Conservation (phyloP, 2,113 vertebrate genomes). For the Oncorhynchus nerka region DNA sequence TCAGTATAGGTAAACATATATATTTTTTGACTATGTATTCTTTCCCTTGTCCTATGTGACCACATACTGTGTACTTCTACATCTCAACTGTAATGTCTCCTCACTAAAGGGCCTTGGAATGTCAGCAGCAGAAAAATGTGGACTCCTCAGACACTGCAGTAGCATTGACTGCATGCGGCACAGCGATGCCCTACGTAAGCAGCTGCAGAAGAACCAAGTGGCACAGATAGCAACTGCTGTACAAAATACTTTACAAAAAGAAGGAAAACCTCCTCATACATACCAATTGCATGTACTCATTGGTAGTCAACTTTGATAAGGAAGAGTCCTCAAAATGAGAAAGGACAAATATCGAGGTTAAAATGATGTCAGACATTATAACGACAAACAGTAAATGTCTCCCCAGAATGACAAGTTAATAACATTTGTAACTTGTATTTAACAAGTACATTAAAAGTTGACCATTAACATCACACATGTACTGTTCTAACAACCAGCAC, state of each 20-base stretch:
- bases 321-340: conserved; percentile 81
- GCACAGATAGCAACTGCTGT: conserved; percentile 6
- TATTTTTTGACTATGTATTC: too few species aligned
- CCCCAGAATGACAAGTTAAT: conserved; percentile 36
- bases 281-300: conserved; percentile 85
- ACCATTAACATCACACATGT: neutral
- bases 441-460: neutral
- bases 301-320: conserved; percentile 83
- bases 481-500: neutral
- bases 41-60: too few species aligned
- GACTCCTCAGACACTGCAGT: too few species aligned
- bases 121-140: too few species aligned
- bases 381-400: conserved; percentile 51
- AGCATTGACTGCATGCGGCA: too few species aligned
- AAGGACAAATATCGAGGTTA: conserved; percentile 76
- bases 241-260: conserved; percentile 49
- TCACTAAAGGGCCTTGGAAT: too few species aligned
- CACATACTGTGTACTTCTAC: too few species aligned
- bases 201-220: too few species aligned
- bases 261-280: conserved; percentile 68
- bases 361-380: conserved; percentile 63
- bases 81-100: too few species aligned
- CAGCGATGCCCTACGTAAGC: too few species aligned
- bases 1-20: too few species aligned
- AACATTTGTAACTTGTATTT: neutral